These are phyloP conservation scores for Columba janthina DNA, from an alignment of 2,113 vertebrate species.

Conservation along the genomic window DNA sequence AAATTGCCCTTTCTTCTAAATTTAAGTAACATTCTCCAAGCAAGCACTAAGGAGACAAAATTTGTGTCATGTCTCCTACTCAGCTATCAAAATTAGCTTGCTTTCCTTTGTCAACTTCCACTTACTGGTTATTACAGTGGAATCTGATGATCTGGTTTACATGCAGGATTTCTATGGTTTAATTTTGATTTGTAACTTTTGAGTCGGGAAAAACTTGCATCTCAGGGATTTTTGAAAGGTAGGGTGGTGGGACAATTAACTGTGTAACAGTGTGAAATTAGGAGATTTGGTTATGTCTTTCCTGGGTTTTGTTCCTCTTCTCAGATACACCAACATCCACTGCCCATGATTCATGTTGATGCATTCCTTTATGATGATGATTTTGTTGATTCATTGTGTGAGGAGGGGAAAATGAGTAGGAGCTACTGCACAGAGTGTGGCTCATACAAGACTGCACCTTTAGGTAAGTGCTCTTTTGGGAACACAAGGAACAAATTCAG, in stretches of 20 bases:
- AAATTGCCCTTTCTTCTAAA: background rate
- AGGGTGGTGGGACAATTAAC: background rate
- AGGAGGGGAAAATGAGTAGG: slow-evolving; percentile 88
- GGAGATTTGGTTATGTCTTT: background rate
- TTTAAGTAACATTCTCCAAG: background rate
- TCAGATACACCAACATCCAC: slow-evolving; percentile 80
- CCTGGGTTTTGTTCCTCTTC: slow-evolving; percentile 29
- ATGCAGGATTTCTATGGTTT: background rate
- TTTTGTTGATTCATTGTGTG: slow-evolving; percentile 86
- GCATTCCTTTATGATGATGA: slow-evolving; percentile 93
- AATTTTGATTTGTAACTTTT: background rate
- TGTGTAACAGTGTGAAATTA: background rate
- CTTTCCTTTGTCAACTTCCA: background rate
- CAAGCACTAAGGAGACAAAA: background rate
- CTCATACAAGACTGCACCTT: slow-evolving; percentile 81
- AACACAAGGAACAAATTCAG: background rate
- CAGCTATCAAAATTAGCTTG: background rate
- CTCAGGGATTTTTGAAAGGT: background rate
- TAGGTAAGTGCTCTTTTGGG: slow-evolving; percentile 76
- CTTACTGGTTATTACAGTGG: background rate
- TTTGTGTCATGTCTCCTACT: background rate
- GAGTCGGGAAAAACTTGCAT: background rate
- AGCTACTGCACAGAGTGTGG: slow-evolving; percentile 87
- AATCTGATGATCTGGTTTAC: background rate
- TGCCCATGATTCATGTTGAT: slow-evolving; percentile 86